Percentiles rank a stretch among this genome's conserved stretches.
Conservation (phyloP, 2,797 vertebrate species). For the Hoplostethus atlanticus region DNA sequence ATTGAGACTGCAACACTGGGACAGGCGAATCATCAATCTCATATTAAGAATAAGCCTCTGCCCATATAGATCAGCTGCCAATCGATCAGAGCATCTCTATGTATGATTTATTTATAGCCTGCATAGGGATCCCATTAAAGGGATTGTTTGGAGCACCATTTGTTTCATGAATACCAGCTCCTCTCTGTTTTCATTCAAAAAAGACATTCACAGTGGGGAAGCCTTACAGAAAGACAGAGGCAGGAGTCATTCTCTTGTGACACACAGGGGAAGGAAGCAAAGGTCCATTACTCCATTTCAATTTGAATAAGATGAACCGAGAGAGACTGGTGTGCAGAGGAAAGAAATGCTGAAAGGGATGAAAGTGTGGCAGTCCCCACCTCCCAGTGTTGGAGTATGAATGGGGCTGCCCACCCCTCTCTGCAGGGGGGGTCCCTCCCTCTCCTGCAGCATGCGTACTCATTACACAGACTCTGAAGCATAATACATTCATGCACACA, state of each 20-base stretch:
- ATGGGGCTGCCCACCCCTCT: slow-evolving; percentile 60
- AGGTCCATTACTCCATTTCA: slow-evolving; percentile 18
- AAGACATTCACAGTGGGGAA: slow-evolving; percentile 35
- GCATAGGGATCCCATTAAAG: background rate
- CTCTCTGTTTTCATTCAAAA: slow-evolving; percentile 25
- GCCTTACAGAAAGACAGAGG: slow-evolving; percentile 15
- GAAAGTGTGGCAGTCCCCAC: slow-evolving; percentile 49
- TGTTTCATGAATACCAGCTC: background rate
- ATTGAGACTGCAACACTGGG: slow-evolving; percentile 5
- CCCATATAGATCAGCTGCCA: slow-evolving; percentile 25
- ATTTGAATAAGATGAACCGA: slow-evolving; percentile 35
- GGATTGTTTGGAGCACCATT: background rate
- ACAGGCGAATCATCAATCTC: slow-evolving; percentile 11
- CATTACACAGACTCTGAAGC: slow-evolving; percentile 13
- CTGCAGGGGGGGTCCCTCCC: slow-evolving; percentile 49
- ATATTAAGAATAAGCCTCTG: slow-evolving; percentile 12
- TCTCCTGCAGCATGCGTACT: slow-evolving; percentile 34
- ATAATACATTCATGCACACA: background rate
- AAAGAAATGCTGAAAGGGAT: slow-evolving; percentile 43
- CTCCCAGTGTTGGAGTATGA: slow-evolving; percentile 55
- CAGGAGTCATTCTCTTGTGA: slow-evolving; percentile 18
- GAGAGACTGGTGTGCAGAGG: slow-evolving; percentile 5
- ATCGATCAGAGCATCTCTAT: slow-evolving; percentile 13
- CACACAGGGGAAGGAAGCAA: slow-evolving; percentile 21
- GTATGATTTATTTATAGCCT: slow-evolving; percentile 13